A percentile compares a stretch with the other conserved stretches of the same genome.
phyloP scores from a whole-genome alignment of 2,113 vertebrate genomes.

The Cervus canadensis region DNA sequence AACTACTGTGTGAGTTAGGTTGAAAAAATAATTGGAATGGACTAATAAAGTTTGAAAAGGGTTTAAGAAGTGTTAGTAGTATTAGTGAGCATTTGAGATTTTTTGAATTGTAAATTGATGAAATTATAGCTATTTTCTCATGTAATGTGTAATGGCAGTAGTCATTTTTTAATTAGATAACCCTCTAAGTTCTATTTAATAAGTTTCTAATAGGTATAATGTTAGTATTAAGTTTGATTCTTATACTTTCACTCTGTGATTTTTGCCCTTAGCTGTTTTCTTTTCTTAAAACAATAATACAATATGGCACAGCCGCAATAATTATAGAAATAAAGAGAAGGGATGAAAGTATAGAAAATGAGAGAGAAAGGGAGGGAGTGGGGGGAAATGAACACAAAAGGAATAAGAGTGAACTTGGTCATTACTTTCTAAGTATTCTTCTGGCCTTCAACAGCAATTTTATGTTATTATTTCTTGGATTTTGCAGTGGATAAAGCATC shows the following conservation, averaged over 20 bases:
- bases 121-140: conserved; percentile 11
- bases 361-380: background rate
- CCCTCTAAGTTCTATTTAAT: background rate
- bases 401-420: conserved; percentile 77
- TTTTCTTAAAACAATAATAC: conserved; percentile 70
- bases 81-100: background rate
- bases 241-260: conserved; percentile 78
- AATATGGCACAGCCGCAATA: background rate
- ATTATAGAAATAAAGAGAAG: conserved; percentile 51
- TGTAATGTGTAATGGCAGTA: background rate
- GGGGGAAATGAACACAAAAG: conserved; percentile 61
- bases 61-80: conserved; percentile 30
- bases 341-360: conserved; percentile 18
- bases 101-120: background rate
- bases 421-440: conserved; percentile 91
- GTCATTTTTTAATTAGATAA: conserved; percentile 4
- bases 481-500: conserved; percentile 79
- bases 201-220: conserved; percentile 66
- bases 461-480: conserved; percentile 85
- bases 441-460: conserved; percentile 89
- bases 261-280: conserved; percentile 74
- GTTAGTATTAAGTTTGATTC: conserved; percentile 68
- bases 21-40: conserved; percentile 1
- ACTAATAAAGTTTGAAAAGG: conserved; percentile 18
- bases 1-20: background rate